A percentile compares a stretch with the other conserved stretches of the same genome.
These are phyloP conservation scores for Melinaea marsaeus DNA, from an alignment of 2,888 invertebrate species.

Conservation along the genomic window DNA sequence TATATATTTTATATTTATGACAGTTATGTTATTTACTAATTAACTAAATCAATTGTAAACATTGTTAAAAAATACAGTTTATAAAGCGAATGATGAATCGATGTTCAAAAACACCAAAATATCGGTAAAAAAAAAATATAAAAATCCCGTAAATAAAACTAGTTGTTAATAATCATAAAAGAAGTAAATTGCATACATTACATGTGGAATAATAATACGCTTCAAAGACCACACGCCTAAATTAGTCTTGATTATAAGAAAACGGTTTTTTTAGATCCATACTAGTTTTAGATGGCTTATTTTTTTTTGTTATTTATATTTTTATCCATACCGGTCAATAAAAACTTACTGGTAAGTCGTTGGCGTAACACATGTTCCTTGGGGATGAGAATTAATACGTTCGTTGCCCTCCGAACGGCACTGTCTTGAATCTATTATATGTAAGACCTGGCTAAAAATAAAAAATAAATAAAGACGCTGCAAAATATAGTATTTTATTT, in stretches of 20 bases:
- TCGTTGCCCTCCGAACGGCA: conserved; percentile 46
- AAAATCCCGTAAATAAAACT: too few relatives aligned
- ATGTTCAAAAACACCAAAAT: too few relatives aligned
- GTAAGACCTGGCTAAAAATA: background rate
- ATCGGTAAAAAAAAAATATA: too few relatives aligned
- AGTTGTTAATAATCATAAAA: too few relatives aligned
- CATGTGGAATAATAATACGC: too few relatives aligned
- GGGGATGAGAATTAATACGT: conserved; percentile 55
- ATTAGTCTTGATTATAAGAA: background rate
- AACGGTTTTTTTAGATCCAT: background rate
- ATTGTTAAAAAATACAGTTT: too few relatives aligned
- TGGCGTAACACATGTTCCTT: conserved; percentile 36
- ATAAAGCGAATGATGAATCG: too few relatives aligned
- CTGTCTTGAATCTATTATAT: conserved; percentile 18
- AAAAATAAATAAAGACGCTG: conserved; percentile 11
- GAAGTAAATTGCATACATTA: too few relatives aligned
- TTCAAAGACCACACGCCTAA: background rate
- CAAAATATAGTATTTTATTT: too few relatives aligned
- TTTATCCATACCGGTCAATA: conserved; percentile 37
- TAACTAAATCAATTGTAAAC: too few relatives aligned
- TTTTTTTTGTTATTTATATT: conserved; percentile 4
- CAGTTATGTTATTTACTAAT: too few relatives aligned
- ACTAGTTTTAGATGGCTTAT: conserved; percentile 1
- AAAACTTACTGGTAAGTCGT: conserved; percentile 32
- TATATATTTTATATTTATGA: too few relatives aligned